Evolutionary conservation across 2,888 invertebrate genomes (phyloP).

Genomic region (Trichopoda pennipes): DNA sequence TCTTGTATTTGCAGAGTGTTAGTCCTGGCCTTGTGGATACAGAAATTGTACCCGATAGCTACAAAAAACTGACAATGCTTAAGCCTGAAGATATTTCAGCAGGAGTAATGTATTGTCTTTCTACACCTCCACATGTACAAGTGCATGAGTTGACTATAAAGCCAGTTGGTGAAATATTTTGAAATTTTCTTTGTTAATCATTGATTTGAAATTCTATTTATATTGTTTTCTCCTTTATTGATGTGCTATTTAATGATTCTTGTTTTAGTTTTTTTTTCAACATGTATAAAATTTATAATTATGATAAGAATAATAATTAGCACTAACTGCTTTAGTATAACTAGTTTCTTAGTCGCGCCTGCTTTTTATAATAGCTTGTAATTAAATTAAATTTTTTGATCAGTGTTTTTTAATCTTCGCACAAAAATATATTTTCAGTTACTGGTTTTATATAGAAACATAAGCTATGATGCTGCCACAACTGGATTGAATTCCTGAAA

Average conservation of each 20-base stretch:
- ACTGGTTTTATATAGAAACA: no score
- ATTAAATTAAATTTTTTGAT: no score
- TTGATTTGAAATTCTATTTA: slow-evolving; percentile 4
- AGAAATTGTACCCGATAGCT: slow-evolving; percentile 69
- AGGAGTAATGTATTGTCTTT: slow-evolving; percentile 71
- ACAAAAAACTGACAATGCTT: slow-evolving; percentile 61
- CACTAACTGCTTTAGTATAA: no score
- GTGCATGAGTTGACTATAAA: slow-evolving; percentile 76
- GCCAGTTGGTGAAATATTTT: slow-evolving; percentile 75
- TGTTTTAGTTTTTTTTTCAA: no score
- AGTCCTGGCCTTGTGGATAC: slow-evolving; percentile 73
- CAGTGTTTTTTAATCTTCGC: no score
- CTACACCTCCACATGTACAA: slow-evolving; percentile 72
- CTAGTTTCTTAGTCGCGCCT: no score
- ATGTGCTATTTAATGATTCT: neutral
- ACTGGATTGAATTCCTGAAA: no score
- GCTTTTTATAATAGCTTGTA: no score
- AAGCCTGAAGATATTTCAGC: slow-evolving; percentile 72
- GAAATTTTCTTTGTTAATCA: slow-evolving; percentile 11
- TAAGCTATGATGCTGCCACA: no score
- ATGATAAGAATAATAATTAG: slow-evolving; percentile 26
- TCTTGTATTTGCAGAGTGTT: slow-evolving; percentile 68
- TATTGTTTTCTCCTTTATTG: neutral
- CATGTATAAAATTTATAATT: neutral
- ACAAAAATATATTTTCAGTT: no score